Evolutionary conservation across 2,113 vertebrate species (phyloP).

Genomic region (Polypterus bichir): DNA sequence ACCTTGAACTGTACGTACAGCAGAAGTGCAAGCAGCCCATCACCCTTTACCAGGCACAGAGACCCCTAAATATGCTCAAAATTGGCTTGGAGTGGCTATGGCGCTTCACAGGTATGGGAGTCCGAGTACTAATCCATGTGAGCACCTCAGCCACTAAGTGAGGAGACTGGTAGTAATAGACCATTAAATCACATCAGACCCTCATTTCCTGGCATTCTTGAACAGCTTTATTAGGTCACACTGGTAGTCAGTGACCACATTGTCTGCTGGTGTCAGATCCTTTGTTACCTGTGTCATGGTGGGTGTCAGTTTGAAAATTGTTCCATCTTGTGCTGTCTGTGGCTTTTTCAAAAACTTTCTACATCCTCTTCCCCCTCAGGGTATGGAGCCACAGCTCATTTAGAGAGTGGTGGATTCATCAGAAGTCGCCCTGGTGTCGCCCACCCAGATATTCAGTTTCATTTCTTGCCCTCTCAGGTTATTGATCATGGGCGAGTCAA

Average conservation of each 20-base stretch:
- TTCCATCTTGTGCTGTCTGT: background rate
- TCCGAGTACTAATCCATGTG: too few species aligned
- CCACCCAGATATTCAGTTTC: slow-evolving; percentile 91
- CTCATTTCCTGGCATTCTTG: too few species aligned
- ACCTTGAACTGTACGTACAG: slow-evolving; percentile 87
- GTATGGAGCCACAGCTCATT: slow-evolving; percentile 73
- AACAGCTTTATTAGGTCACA: too few species aligned
- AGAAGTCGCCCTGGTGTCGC: slow-evolving; percentile 61
- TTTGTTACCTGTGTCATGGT: background rate
- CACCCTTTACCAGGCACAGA: slow-evolving; percentile 76
- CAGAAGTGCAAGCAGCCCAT: slow-evolving; percentile 77
- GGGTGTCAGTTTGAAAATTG: background rate
- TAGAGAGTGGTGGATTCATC: slow-evolving; percentile 91
- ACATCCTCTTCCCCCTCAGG: slow-evolving; percentile 41
- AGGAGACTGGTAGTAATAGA: background rate
- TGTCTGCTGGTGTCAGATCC: background rate
- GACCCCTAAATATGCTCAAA: slow-evolving; percentile 65
- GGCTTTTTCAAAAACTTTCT: too few species aligned
- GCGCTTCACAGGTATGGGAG: slow-evolving; percentile 65
- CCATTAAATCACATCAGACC: too few species aligned
- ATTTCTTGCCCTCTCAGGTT: slow-evolving; percentile 90
- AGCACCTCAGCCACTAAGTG: too few species aligned
- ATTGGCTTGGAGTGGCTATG: slow-evolving; percentile 88
- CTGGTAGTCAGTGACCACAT: too few species aligned
- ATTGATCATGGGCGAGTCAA: slow-evolving; percentile 79